phyloP scores from a whole-genome alignment of 2,797 vertebrate genomes.

The Pseudochaenichthys georgianus region DNA sequence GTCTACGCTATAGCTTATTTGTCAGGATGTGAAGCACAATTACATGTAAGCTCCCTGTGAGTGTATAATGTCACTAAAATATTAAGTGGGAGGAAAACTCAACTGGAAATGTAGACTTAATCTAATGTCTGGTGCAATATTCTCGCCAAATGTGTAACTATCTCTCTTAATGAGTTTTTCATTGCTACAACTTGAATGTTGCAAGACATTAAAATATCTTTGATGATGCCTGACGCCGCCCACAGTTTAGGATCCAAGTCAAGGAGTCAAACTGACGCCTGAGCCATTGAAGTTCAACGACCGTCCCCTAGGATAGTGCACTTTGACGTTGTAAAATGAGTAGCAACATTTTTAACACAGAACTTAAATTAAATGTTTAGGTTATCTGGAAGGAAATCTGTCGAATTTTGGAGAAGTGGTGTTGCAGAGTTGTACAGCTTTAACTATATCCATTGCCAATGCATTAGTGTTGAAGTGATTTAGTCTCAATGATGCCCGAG shows the following conservation, averaged over 20 bases:
- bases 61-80: not conserved
- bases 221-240: conserved; percentile 13
- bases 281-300: conserved; percentile 6
- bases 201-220: conserved; percentile 16
- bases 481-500: not conserved
- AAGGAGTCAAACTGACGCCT: conserved; percentile 21
- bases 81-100: not conserved
- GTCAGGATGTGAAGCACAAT: not conserved
- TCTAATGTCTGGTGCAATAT: conserved; percentile 15
- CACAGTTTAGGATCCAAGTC: not conserved
- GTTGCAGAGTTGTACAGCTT: not conserved
- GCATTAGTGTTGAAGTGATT: conserved; percentile 10
- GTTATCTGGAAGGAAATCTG: not conserved
- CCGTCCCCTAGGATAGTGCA: conserved; percentile 17
- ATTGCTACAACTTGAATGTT: conserved; percentile 23
- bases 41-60: too few relatives aligned
- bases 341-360: not conserved
- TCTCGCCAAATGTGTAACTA: conserved; percentile 5
- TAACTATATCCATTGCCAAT: not conserved
- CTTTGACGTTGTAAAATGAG: conserved; percentile 48
- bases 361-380: not conserved
- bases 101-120: not conserved
- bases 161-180: conserved; percentile 3
- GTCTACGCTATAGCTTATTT: not conserved
- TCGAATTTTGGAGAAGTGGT: not conserved